Percentiles rank a stretch among this genome's conserved stretches.
These are phyloP conservation scores for Eumerus sabulonum DNA, from an alignment of 2,888 invertebrate species.

Conservation along the genomic window DNA sequence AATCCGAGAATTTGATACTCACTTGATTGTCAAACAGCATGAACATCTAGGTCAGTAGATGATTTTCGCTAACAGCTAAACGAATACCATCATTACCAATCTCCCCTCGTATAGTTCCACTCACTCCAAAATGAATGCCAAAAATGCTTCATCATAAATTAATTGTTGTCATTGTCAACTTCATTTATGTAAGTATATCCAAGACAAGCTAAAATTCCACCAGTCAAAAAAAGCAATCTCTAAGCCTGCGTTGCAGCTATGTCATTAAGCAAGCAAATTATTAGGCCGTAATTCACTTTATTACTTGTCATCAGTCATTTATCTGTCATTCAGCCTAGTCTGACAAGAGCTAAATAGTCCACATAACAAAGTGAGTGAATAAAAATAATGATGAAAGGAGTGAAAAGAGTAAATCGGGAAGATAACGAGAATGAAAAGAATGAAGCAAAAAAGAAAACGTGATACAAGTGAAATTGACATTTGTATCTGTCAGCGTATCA, in stretches of 20 bases:
- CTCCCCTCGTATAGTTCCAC: too few species aligned
- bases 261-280: constrained; percentile 62
- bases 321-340: not conserved
- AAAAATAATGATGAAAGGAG: constrained; percentile 35
- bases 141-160: constrained; percentile 15
- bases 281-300: constrained; percentile 59
- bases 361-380: constrained; percentile 47
- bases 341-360: constrained; percentile 39
- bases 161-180: constrained; percentile 33
- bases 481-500: constrained; percentile 31
- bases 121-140: too few species aligned
- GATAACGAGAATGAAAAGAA: constrained; percentile 51
- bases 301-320: constrained; percentile 32
- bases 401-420: constrained; percentile 19
- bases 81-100: too few species aligned
- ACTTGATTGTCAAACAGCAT: too few species aligned
- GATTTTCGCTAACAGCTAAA: too few species aligned
- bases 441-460: constrained; percentile 64
- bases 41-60: too few species aligned
- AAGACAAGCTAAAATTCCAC: constrained; percentile 12
- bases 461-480: constrained; percentile 66
- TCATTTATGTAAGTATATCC: too few species aligned
- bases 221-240: constrained; percentile 19
- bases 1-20: too few species aligned
- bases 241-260: constrained; percentile 30